These are phyloP conservation scores for Polylopha cassiicola DNA, from an alignment of 2,888 invertebrate species.

Conservation along the genomic window DNA sequence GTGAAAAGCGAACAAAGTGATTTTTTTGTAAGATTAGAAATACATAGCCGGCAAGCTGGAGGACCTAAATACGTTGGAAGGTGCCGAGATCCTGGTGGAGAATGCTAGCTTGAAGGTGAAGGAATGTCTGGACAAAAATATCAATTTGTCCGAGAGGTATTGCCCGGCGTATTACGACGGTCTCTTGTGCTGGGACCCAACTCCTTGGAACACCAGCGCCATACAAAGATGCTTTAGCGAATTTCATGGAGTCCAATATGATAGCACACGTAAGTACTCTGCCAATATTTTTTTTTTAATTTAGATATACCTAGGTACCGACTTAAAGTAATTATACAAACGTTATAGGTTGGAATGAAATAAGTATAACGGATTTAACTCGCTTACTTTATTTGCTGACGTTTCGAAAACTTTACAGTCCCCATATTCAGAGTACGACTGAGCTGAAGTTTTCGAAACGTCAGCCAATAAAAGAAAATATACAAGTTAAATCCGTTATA, in stretches of 20 bases:
- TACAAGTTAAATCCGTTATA: too few species aligned
- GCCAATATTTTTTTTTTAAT: background rate
- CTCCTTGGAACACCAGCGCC: conserved; percentile 81
- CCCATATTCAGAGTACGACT: too few species aligned
- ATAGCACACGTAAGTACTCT: conserved; percentile 86
- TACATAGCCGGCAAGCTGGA: conserved; percentile 61
- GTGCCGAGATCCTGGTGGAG: conserved; percentile 51
- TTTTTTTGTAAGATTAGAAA: background rate
- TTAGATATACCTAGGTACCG: too few species aligned
- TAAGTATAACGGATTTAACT: too few species aligned
- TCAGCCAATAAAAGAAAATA: too few species aligned
- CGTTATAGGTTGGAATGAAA: too few species aligned
- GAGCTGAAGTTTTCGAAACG: too few species aligned
- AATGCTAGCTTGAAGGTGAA: conserved; percentile 54
- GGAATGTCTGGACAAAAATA: conserved; percentile 55
- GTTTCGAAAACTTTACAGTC: too few species aligned
- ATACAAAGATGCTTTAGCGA: conserved; percentile 87
- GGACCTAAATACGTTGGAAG: conserved; percentile 64
- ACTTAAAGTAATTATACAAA: too few species aligned
- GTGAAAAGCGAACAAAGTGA: conserved; percentile 1
- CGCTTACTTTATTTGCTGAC: too few species aligned
- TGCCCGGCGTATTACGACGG: conserved; percentile 86
- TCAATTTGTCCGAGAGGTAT: conserved; percentile 44
- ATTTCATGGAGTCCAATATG: conserved; percentile 86
- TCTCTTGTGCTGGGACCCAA: conserved; percentile 90